Conservation (phyloP, 2,888 invertebrate genomes). For the Melinaea menophilus region DNA sequence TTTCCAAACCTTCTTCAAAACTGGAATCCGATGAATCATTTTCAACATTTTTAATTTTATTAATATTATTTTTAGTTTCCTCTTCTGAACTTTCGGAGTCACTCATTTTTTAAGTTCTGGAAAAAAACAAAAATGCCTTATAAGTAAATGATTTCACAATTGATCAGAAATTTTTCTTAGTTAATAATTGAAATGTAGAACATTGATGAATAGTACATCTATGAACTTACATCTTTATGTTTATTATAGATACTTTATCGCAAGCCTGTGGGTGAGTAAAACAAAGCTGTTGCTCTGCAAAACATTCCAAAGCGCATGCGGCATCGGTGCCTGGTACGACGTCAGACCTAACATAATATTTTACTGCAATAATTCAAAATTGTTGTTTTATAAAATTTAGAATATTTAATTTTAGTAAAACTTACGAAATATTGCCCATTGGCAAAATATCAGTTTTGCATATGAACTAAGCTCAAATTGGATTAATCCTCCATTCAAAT, state of each 20-base stretch:
- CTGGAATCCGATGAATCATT: slow-evolving; percentile 55
- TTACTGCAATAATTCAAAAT: too few relatives aligned
- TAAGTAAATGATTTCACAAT: too few relatives aligned
- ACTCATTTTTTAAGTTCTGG: slow-evolving; percentile 34
- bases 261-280: too few relatives aligned
- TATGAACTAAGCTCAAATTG: too few relatives aligned
- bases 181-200: not conserved
- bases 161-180: not conserved
- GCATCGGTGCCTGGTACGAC: not conserved
- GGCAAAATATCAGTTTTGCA: too few relatives aligned
- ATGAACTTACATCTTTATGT: too few relatives aligned
- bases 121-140: slow-evolving; percentile 1
- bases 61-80: slow-evolving; percentile 30
- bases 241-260: too few relatives aligned
- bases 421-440: too few relatives aligned
- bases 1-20: slow-evolving; percentile 41
- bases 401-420: too few relatives aligned
- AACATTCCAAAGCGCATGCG: not conserved
- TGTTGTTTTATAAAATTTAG: too few relatives aligned
- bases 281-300: not conserved
- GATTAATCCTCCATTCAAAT: too few relatives aligned
- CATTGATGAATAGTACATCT: not conserved
- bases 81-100: slow-evolving; percentile 46
- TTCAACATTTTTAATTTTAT: slow-evolving; percentile 25
- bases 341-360: too few relatives aligned